These are phyloP conservation scores for Nasonia vitripennis DNA, from an alignment of 1,140 invertebrate species.

Conservation along the genomic window DNA sequence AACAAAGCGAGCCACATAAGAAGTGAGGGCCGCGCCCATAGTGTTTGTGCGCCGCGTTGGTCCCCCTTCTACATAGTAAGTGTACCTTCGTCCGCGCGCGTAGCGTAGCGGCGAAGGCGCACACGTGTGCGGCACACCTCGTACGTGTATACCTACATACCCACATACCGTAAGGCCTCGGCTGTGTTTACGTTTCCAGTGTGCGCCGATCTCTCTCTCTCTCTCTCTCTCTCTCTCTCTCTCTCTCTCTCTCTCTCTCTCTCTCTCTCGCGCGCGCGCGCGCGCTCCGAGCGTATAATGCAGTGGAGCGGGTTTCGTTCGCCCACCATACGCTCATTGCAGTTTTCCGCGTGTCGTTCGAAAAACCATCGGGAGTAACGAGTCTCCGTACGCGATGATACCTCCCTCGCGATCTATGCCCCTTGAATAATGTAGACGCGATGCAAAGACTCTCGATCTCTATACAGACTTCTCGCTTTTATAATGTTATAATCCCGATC, in stretches of 20 bases:
- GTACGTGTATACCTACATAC: background rate
- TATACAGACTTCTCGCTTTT: background rate
- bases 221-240: conserved; percentile 48
- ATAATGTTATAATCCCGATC: background rate
- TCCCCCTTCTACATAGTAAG: background rate
- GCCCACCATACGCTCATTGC: too few species aligned
- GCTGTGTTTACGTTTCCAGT: conserved; percentile 54
- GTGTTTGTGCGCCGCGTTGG: background rate
- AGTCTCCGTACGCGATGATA: too few species aligned
- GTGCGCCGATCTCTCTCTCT: conserved; percentile 43
- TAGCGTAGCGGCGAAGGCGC: too few species aligned
- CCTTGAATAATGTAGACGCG: too few species aligned
- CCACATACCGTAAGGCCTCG: background rate
- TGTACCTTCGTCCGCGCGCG: too few species aligned
- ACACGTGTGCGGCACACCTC: background rate
- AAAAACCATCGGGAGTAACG: too few species aligned
- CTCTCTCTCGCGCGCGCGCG: conserved; percentile 24
- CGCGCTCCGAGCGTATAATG: conserved; percentile 2
- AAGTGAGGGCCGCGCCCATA: conserved; percentile 35
- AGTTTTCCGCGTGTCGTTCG: too few species aligned
- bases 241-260: conserved; percentile 49
- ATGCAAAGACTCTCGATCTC: too few species aligned
- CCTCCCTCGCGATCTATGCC: too few species aligned
- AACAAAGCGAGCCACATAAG: too few species aligned
- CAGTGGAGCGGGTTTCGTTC: background rate